These are phyloP conservation scores for Gracilinanus agilis DNA, from an alignment of 2,113 vertebrate species.

Conservation along the genomic window DNA sequence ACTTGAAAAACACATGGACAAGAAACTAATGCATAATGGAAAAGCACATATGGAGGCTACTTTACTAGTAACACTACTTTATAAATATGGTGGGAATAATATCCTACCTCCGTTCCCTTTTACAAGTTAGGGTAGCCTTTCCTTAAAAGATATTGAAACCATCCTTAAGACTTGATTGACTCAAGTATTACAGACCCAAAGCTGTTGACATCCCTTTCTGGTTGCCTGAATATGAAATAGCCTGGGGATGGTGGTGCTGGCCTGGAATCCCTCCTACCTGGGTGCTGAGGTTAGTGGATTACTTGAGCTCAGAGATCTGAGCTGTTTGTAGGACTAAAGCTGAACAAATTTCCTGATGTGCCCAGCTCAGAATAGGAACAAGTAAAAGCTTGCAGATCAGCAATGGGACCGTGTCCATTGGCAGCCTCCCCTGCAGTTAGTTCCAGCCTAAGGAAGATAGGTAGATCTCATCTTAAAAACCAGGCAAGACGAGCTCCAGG, in stretches of 20 bases:
- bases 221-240: not conserved
- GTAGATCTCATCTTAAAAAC: not conserved
- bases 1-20: constrained; percentile 5
- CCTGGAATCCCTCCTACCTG: not conserved
- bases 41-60: not conserved
- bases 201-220: not conserved
- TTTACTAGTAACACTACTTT: not conserved
- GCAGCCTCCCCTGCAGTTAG: not conserved
- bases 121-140: not conserved
- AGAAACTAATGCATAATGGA: not conserved
- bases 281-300: not conserved
- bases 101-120: not conserved
- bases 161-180: not conserved
- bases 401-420: not conserved
- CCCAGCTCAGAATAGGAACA: not conserved
- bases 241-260: not conserved
- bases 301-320: not conserved
- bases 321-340: not conserved
- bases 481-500: not conserved
- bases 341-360: not conserved
- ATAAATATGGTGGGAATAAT: not conserved
- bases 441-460: not conserved
- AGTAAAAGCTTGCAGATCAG: not conserved
- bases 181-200: not conserved
- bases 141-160: not conserved